Conservation (phyloP, 1,140 invertebrate genomes). For the Cyclina sinensis region DNA sequence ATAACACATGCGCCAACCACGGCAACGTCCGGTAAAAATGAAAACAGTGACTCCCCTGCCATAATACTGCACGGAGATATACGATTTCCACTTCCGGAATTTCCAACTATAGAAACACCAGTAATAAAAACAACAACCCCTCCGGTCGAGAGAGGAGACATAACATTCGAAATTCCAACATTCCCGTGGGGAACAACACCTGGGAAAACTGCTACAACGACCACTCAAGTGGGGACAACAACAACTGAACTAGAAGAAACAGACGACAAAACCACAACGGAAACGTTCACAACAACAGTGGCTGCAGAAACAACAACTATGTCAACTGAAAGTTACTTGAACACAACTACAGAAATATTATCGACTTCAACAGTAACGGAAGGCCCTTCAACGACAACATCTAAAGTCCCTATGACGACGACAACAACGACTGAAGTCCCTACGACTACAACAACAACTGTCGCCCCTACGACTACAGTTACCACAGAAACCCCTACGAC, state of each 20-base stretch:
- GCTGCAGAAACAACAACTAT: neutral
- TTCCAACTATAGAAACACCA: neutral
- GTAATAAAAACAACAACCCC: neutral
- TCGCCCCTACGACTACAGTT: neutral
- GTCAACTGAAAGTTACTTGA: too few relatives aligned
- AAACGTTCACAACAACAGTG: neutral
- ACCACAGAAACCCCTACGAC: neutral
- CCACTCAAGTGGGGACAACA: neutral
- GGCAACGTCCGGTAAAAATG: neutral
- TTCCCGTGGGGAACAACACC: conserved; percentile 27
- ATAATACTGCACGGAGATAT: conserved; percentile 10
- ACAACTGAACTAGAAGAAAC: neutral
- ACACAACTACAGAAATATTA: too few relatives aligned
- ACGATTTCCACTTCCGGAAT: neutral
- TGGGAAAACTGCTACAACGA: neutral
- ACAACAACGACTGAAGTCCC: neutral
- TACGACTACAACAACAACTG: neutral
- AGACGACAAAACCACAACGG: neutral
- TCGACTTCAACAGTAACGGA: conserved; percentile 13
- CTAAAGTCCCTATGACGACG: neutral
- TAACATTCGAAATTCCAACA: conserved; percentile 19
- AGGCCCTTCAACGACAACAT: neutral
- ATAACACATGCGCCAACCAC: neutral
- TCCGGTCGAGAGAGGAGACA: neutral
- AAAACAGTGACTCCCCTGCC: neutral